phyloP scores from a whole-genome alignment of 2,888 invertebrate species.

The Eilema griseolum region DNA sequence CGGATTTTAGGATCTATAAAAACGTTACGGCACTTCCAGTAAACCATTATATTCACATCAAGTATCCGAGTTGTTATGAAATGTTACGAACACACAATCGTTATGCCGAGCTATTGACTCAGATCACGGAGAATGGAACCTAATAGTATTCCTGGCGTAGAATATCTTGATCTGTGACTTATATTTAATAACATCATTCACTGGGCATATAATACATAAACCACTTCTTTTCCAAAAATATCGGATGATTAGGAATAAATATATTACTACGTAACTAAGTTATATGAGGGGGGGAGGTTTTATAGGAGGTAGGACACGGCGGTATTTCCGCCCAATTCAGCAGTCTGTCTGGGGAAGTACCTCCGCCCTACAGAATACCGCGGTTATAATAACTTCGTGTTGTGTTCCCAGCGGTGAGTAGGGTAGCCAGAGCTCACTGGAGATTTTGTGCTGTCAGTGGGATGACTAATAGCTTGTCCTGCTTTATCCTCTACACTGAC shows the following conservation, averaged over 20 bases:
- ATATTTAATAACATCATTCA: conserved; percentile 71
- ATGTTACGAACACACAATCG: conserved; percentile 71
- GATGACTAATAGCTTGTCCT: no score
- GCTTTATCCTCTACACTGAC: no score
- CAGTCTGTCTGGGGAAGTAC: no score
- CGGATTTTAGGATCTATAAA: conserved; percentile 17
- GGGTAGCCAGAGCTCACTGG: no score
- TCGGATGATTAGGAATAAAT: neutral
- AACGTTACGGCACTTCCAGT: conserved; percentile 45
- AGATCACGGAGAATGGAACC: conserved; percentile 32
- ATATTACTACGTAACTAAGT: neutral
- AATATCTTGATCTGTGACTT: conserved; percentile 55
- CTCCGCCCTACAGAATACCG: no score
- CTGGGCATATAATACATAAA: conserved; percentile 40
- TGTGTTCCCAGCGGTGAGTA: no score
- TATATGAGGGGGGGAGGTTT: no score
- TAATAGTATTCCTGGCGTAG: conserved; percentile 3
- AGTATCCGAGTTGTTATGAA: conserved; percentile 65
- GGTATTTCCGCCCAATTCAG: no score
- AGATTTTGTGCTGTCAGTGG: no score
- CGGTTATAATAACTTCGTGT: no score
- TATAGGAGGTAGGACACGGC: no score
- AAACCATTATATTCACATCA: conserved; percentile 20
- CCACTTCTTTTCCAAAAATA: neutral
- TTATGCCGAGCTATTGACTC: conserved; percentile 73